Base-by-base conservation (phyloP, 2,113 vertebrate genomes). In the Cynocephalus volans region DNA sequence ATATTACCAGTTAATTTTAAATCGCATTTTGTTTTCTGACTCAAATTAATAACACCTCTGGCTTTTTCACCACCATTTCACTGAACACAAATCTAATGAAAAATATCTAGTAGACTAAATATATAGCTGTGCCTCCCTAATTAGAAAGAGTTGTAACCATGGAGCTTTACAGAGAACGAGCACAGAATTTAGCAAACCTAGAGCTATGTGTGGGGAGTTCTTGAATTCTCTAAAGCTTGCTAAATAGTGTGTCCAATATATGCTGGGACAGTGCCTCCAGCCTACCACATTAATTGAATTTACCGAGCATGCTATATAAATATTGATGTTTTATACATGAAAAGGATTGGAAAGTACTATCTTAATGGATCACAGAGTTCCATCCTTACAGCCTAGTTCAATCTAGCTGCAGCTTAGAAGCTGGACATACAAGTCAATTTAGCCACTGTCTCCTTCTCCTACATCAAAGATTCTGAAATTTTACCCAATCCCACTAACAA, bases 401-500 rank as follows among this genome's bases (percentile, higher is more conserved):
- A 81, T 18, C 52, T 48, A 81, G 33, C 48, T 82, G 18, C 26
- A 93, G 67, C 36, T n/a, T 77, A 69, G 17, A 58, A 92, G 23
- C 5, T 76, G 18, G n/a, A 89, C 81, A 86, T 56, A 70, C 1
- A 96, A 64, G 58, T 83, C 58, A 96, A 92, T 36, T 92, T 14
- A 81, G 69, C 24, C 45, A 86, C 24, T 82, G 5, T 14, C 60
- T 48, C 9, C 50, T 70, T 95, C 83, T 91, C 76, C 33, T 92
- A 94, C 50, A 48, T 79, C 56, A 84, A 52, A 96, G n/a, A 14
- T 90, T 82, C 80, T 77, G 9, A 83, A 83, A 92, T 56, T 89
- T 80, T 76, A 94, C 23, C 24, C 26, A 75, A 45, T 2, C 13
- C 41, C 95, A 90, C 41, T 60, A 95, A 75, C 50, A 93, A 24